Evolutionary conservation across 2,113 vertebrate genomes (phyloP), one percentile per base, ranked within the genome.

Genomic region (Psettodes erumei): DNA sequence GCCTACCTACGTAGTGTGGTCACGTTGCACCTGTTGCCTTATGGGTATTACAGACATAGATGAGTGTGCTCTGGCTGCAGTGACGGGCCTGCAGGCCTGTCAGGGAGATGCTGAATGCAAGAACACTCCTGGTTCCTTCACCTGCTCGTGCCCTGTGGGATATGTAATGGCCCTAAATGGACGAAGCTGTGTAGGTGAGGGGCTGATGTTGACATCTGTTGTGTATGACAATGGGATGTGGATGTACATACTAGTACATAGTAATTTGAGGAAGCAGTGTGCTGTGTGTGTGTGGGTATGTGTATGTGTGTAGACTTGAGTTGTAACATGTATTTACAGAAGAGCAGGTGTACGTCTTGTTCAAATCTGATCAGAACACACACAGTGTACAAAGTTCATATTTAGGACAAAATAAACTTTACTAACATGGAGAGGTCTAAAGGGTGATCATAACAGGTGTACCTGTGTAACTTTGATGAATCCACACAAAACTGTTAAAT

Each of bases 81-180:
- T 92, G 32, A 93, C 91, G 0, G 93, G 94, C 19, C 91, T 95
- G 59, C 91, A 89, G 82, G 94, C 94, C 8, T 95, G 94, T 71
- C 82, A 48, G 2, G 77, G 58, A 0, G 62, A 77, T 0, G 89
- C 90, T 1, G 72, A 77, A 42, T 95, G 95, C 85, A 87, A 42
- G 37, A 95, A 95, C 92, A 93, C 78, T 8, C 78, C 59, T 0
- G 94, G 95, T 1, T 94, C 94, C 72, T 95, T 95, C 88, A 81
- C 48, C 59, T 95, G 95, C 69, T 84, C 74, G 1, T 95, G 94
- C 70, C 81, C 90, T 0, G 13, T 15, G 4, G 95, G 94, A 70
- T 94, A 91, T 55, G 90, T 92, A 19, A 85, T 89, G 73, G 85
- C 89, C 30, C 66, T 91, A 19, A 80, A 91, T 51, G 93, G 90